Base-by-base conservation (phyloP, 2,797 vertebrate genomes). In the Periparus ater region DNA sequence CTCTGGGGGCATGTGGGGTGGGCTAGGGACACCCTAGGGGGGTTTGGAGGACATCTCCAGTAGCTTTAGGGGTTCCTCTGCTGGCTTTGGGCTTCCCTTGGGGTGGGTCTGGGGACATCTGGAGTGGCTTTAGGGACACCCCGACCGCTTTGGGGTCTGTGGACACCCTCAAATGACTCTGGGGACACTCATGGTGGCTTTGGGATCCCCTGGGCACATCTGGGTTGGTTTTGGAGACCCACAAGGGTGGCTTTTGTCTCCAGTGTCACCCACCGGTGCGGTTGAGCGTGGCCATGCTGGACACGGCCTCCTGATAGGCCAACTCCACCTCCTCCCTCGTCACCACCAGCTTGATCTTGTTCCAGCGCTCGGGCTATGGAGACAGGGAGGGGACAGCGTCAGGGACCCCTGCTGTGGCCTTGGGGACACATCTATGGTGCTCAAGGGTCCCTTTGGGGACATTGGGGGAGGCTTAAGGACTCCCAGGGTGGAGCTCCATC, bases 331-430 rank as follows among this genome's bases (percentile, higher is more conserved):
- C 99, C 93, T 99, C 99, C 91, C 97, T 98, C 42, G 98, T 98
- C 83, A 99, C 98, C n/a, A 99, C 99, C 87, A 99, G 97, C 91
- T 99, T 99, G 94, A 99, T 98, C 97, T 99, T 99, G 96, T 98
- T 99, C 99, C 99, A 99, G 50, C 98, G 98, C 29, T 99, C 99
- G 2, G 98, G 98, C 99, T 99, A 44, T 1, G 19, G 74, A 60
- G 74, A 71, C 67, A 42, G 17, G 45, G 45, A 19, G 62, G 30
- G 48, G 70, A 73, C 53, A 34, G 40, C 3, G 2, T 44, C 30
- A 12, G 53, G 70, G 70, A 45, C 40, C 12, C 10, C 17, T 1
- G 16, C 21, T 4, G 30, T 5, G 22, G 30, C 42, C 30, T 47
- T 20, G 13, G 23, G 51, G 51, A n/a, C 38, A 48, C 17, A 18